Base-by-base conservation (phyloP, 2,888 invertebrate genomes). In the Cheilosia scutellata region DNA sequence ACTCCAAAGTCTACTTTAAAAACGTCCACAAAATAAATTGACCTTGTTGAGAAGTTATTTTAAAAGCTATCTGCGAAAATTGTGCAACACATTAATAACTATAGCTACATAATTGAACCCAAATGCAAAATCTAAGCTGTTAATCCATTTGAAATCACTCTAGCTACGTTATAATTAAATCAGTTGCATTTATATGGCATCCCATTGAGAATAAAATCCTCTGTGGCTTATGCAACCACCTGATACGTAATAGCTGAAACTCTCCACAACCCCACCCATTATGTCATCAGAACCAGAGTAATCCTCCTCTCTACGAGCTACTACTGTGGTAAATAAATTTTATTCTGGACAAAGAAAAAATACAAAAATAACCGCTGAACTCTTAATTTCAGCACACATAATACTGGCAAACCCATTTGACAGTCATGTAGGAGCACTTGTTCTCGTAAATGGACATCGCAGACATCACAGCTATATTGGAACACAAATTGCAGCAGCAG, bases 261-360 rank as follows among this genome's bases (percentile, higher is more conserved):
- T 42, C 27, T 25, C 0, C 31, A 5, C 31, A 5, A 5, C 4
- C 44, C 20, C 29, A 49, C 11, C 5, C 37, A 13, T 51, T 25
- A 55, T 31, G 11, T 37, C 37, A 37, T 37, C 37, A 20, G 11
- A 11, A 31, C 11, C 6, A 37, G 29, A 3, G 3, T 68, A 55
- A 55, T 68, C 13, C 42, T 42, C 13, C 31, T 42, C 55, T 55
- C 42, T 31, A 31, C 27, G 13, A 25, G 25, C 31, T 47, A 70
- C 33, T 57, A 6, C 9, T 33, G 33, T 70, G 33, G 13, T 57
- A 57, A 47, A 47, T 70, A 47, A 44, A 47, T 44, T 57, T 31
- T 27, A 55, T 44, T 68, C 4, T 2, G 6, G 27, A 27, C n/a
- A 4, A 3, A 53, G 37, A 44, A 16, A 16, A 68, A 13, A 68